Percentiles rank a stretch among this genome's conserved stretches.
Evolutionary conservation across 2,113 vertebrate genomes (phyloP).

Genomic region (Trachemys scripta): DNA sequence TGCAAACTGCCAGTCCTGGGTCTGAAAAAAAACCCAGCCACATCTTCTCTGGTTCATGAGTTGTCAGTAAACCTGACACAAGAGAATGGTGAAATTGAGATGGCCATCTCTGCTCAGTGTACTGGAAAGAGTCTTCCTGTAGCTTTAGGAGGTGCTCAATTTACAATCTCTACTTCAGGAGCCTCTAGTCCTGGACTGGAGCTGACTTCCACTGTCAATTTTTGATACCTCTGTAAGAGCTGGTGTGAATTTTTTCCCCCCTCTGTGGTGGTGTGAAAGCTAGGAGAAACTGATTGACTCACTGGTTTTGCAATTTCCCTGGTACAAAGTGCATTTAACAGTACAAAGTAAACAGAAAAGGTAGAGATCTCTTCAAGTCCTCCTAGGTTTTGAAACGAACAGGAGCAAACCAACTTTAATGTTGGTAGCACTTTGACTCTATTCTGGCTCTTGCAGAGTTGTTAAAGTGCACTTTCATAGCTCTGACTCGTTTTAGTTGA

Average conservation of each 20-base stretch:
- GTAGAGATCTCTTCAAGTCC: fast-evolving
- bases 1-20: fast-evolving
- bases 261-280: background rate
- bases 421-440: background rate
- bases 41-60: fast-evolving
- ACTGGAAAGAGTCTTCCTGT: fast-evolving
- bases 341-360: fast-evolving
- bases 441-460: no score
- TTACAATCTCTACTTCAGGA: fast-evolving
- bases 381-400: fast-evolving
- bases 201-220: fast-evolving
- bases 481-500: fast-evolving
- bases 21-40: fast-evolving
- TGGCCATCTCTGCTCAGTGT: fast-evolving
- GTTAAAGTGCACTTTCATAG: no score
- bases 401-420: fast-evolving
- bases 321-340: background rate
- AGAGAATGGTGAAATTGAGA: background rate
- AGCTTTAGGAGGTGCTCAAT: background rate
- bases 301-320: no score
- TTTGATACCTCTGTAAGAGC: fast-evolving
- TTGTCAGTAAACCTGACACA: fast-evolving
- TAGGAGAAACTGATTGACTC: background rate
- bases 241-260: fast-evolving
- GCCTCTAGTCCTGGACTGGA: background rate